phyloP scores from a whole-genome alignment of 2,113 vertebrate genomes.

The Pangasianodon hypophthalmus region DNA sequence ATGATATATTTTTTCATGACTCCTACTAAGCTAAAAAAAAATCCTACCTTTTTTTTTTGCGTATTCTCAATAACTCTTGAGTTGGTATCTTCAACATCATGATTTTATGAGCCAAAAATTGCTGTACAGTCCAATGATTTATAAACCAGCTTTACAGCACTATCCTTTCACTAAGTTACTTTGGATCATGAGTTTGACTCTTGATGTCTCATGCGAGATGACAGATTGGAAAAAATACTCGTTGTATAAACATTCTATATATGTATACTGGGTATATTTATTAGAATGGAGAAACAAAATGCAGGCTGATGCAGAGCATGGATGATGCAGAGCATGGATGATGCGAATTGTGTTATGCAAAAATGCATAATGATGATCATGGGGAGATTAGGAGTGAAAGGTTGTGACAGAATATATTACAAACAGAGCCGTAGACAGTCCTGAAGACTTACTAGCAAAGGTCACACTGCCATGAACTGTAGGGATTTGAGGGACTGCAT shows the following conservation, averaged over 20 bases:
- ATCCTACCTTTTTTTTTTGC: too few species aligned
- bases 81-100: neutral
- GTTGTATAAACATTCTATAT: neutral
- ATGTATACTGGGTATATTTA: neutral
- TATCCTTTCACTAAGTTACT: constrained; percentile 9
- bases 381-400: neutral
- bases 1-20: neutral
- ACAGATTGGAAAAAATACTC: neutral
- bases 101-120: neutral
- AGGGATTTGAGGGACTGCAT: neutral
- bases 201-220: neutral
- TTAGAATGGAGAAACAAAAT: neutral
- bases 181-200: neutral
- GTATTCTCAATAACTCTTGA: neutral
- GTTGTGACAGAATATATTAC: too few species aligned
- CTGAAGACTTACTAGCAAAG: neutral
- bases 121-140: neutral
- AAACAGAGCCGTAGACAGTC: neutral
- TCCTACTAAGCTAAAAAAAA: neutral
- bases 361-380: too few species aligned
- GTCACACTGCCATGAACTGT: neutral
- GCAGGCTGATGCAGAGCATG: neutral
- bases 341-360: neutral
- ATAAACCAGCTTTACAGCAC: neutral
- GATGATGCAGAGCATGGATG: neutral